Evolutionary conservation across 1,140 invertebrate species (phyloP).

Genomic region (Chelonus insularis): DNA sequence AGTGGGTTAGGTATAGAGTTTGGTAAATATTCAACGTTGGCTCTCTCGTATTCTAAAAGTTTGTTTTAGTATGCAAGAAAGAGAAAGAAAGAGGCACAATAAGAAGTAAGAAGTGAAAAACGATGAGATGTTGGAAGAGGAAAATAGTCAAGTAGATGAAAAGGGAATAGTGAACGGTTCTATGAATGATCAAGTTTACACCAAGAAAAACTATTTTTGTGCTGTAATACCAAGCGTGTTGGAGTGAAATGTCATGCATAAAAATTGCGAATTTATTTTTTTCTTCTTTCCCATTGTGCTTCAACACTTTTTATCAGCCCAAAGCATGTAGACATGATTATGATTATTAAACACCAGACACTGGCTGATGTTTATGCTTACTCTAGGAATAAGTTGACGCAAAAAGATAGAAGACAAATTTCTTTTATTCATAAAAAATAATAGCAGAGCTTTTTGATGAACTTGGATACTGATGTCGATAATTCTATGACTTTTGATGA

Average conservation of each 20-base stretch:
- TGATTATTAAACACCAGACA: too few relatives aligned
- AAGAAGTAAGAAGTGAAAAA: conserved; percentile 9
- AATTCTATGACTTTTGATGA: too few relatives aligned
- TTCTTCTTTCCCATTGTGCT: neutral
- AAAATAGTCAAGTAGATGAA: conserved; percentile 14
- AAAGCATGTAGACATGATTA: too few relatives aligned
- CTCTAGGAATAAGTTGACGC: too few relatives aligned
- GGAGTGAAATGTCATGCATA: conserved; percentile 49
- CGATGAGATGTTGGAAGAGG: conserved; percentile 16
- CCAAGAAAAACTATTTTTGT: conserved; percentile 49
- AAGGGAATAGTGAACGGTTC: conserved; percentile 12
- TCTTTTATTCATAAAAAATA: too few relatives aligned
- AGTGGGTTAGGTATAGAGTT: conserved; percentile 22
- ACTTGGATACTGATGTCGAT: too few relatives aligned
- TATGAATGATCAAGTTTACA: conserved; percentile 41
- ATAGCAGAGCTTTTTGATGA: too few relatives aligned
- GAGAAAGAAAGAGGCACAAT: neutral
- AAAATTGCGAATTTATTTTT: conserved; percentile 45
- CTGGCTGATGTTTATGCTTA: too few relatives aligned
- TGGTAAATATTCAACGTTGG: conserved; percentile 49
- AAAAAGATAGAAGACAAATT: too few relatives aligned
- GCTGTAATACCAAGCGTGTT: conserved; percentile 36
- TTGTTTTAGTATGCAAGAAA: conserved; percentile 4
- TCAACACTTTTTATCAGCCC: too few relatives aligned
- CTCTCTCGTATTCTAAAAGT: conserved; percentile 20